Percentiles rank a stretch among this genome's conserved stretches.
phyloP scores from a whole-genome alignment of 2,888 invertebrate species.

The Odontothrips loti region DNA sequence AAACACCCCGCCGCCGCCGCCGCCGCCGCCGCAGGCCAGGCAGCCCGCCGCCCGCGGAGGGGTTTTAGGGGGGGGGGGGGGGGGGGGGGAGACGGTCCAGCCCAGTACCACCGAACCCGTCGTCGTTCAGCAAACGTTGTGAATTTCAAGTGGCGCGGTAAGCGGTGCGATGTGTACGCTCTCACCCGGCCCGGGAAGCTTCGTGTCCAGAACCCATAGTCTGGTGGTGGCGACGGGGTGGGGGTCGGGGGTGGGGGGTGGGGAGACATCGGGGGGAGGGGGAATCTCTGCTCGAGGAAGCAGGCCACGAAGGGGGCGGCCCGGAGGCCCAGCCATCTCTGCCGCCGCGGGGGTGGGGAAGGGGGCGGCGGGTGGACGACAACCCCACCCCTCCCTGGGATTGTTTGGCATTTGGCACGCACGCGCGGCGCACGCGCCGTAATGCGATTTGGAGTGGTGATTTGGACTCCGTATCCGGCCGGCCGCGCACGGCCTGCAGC shows the following conservation, averaged over 20 bases:
- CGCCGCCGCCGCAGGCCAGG: too few species aligned
- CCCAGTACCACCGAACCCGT: too few species aligned
- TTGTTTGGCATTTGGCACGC: conserved; percentile 15
- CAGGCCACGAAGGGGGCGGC: neutral
- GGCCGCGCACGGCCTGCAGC: neutral
- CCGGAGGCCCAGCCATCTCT: neutral
- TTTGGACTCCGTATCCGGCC: neutral
- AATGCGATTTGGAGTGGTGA: conserved; percentile 16
- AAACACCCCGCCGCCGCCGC: too few species aligned
- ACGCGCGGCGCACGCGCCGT: conserved; percentile 1
- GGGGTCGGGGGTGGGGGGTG: neutral
- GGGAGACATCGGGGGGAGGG: neutral
- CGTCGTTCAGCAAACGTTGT: too few species aligned
- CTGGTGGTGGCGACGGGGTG: neutral
- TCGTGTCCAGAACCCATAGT: neutral
- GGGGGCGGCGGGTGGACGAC: too few species aligned
- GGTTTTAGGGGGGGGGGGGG: neutral
- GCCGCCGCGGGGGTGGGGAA: neutral
- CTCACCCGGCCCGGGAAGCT: neutral
- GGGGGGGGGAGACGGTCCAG: neutral
- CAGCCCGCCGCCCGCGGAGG: too few species aligned
- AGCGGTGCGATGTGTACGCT: too few species aligned
- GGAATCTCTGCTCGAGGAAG: too few species aligned
- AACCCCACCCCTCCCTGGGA: neutral
- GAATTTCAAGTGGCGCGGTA: neutral